These are phyloP conservation scores for Ctenopoma multispine DNA, from an alignment of 2,797 vertebrate species.

Conservation along the genomic window DNA sequence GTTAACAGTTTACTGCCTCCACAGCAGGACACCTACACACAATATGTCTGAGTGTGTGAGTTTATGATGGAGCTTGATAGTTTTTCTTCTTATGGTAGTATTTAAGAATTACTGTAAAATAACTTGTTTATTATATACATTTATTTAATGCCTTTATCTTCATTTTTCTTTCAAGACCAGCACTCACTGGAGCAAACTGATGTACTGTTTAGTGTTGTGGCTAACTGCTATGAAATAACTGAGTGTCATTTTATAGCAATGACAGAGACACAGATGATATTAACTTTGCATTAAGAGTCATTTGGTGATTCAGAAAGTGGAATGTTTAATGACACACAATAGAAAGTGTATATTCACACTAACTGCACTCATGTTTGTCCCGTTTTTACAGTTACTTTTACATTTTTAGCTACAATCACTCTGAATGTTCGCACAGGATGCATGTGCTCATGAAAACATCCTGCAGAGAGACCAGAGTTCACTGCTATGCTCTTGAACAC, in stretches of 20 bases:
- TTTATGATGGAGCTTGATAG: not conserved
- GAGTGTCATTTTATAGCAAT: too few species aligned
- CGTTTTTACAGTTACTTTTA: conserved; percentile 23
- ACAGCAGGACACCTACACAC: conserved; percentile 17
- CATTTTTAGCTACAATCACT: conserved; percentile 8
- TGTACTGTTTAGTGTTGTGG: too few species aligned
- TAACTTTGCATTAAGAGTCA: too few species aligned
- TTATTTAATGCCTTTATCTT: not conserved
- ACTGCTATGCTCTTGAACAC: conserved; percentile 47
- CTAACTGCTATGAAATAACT: too few species aligned
- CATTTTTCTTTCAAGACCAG: not conserved
- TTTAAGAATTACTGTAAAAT: conserved; percentile 3
- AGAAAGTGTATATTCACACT: too few species aligned
- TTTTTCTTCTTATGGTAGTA: not conserved
- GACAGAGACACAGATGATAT: too few species aligned
- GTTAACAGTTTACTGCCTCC: conserved; percentile 38
- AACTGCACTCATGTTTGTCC: not conserved
- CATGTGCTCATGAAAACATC: conserved; percentile 36
- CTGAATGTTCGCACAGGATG: conserved; percentile 16
- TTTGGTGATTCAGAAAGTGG: too few species aligned
- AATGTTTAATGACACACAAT: too few species aligned
- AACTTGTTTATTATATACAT: not conserved
- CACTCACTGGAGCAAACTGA: too few species aligned
- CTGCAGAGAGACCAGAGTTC: conserved; percentile 52
- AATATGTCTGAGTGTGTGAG: conserved; percentile 18